Base-by-base conservation (phyloP, 2,113 vertebrate species). In the Mesitornis unicolor region DNA sequence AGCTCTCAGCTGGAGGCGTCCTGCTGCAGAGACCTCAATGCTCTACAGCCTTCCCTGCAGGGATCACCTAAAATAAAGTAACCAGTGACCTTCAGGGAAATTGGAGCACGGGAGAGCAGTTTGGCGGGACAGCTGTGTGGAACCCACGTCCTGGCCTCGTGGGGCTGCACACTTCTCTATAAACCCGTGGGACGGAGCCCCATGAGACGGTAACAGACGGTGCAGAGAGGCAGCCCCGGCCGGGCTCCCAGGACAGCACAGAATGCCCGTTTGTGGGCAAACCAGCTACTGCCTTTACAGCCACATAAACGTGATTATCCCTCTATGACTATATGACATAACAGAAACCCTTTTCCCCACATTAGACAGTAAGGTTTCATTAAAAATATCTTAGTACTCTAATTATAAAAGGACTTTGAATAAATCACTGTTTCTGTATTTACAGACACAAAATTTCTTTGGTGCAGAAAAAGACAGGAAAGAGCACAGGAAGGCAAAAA, bases 361-460 rank as follows among this genome's bases (percentile, higher is more conserved):
- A 4, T 74, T 13, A 86, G 51, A 80, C 79, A 86, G 17, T 24
- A 77, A 78, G 9, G 24, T 64, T 78, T 70, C 69, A 48, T 81
- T 71, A 92, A 93, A 97, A 96, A 87, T 90, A 92, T 45, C 61
- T 69, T 45, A 38, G 33, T 38, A 19, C 9, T 88, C 85, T 68
- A 64, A 92, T 71, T 95, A 95, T 82, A 93, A 96, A 95, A 95
- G 56, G 48, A 42, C 29, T 94, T 81, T 25, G 56, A 89, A 73
- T 63, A 96, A 84, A 90, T 64, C 73, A 57, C 21, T 50, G 11
- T 21, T 88, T 64, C 76, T 76, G 2, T 87, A 89, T 89, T 89
- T 74, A 94, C 75, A 92, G 54, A 93, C 50, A 54, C 76, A 82
- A 19, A 28, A 47, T 89, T 92, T 95, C 95, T 97, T 97, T 96